A percentile compares a stretch with the other conserved stretches of the same genome.
phyloP scores from a whole-genome alignment of 2,113 vertebrate genomes.

The Procavia capensis region DNA sequence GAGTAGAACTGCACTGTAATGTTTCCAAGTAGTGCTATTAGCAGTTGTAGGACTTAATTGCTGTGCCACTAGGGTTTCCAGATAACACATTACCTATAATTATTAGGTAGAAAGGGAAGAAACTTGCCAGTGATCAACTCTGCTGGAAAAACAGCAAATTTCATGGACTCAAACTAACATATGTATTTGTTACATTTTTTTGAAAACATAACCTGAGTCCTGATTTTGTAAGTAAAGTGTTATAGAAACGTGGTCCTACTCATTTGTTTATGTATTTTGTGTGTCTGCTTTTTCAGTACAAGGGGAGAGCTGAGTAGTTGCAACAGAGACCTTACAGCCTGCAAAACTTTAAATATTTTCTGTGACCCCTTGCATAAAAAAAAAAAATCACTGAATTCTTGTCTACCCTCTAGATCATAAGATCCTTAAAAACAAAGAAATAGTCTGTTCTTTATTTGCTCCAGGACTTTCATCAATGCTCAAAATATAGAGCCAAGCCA shows the following conservation, averaged over 20 bases:
- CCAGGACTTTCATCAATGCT: neutral
- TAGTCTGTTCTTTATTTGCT: neutral
- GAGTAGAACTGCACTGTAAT: too few species aligned
- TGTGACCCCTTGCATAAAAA: neutral
- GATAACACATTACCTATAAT: neutral
- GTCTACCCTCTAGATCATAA: neutral
- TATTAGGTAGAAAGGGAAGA: neutral
- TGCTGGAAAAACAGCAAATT: neutral
- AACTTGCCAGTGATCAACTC: neutral
- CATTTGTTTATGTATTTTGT: neutral
- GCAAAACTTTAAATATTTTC: neutral
- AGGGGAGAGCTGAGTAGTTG: neutral
- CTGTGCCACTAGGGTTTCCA: too few species aligned
- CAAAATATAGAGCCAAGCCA: neutral
- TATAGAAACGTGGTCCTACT: neutral
- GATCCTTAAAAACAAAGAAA: neutral
- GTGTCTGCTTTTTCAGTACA: neutral
- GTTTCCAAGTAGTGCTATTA: too few species aligned
- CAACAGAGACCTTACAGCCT: neutral
- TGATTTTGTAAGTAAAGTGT: neutral
- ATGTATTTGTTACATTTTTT: neutral
- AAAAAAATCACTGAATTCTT: neutral
- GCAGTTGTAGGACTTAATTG: too few species aligned
- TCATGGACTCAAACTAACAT: neutral
- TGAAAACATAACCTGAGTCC: neutral